Conservation (phyloP, 2,113 vertebrate genomes). For the Lucifuga dentata region DNA sequence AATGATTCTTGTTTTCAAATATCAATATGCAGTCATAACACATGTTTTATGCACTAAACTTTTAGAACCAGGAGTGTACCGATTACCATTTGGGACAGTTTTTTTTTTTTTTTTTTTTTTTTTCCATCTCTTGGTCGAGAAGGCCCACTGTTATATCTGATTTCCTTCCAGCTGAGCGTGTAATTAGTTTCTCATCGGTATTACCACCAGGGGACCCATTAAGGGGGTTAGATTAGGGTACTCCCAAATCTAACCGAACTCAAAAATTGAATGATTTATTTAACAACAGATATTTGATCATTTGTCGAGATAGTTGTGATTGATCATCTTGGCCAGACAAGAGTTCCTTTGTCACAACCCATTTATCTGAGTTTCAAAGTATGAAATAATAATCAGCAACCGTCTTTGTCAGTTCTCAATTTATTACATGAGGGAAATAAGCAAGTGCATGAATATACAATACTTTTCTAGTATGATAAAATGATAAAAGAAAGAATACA, state of each 20-base stretch:
- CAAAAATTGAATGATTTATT: constrained; percentile 43
- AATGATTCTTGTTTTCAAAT: not conserved
- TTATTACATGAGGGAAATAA: too few species aligned
- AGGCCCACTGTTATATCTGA: constrained; percentile 61
- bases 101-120: too few species aligned
- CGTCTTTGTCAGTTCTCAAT: too few species aligned
- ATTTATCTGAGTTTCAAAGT: too few species aligned
- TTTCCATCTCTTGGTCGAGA: constrained; percentile 15
- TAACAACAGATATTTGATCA: constrained; percentile 1
- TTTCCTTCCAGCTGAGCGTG: constrained; percentile 76
- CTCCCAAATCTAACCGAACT: constrained; percentile 33
- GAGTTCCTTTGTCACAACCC: too few species aligned
- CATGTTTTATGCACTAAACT: not conserved
- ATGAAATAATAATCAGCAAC: too few species aligned
- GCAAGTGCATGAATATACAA: too few species aligned
- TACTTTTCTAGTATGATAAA: too few species aligned
- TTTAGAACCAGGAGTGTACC: not conserved
- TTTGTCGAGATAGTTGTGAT: too few species aligned
- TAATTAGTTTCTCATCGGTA: constrained; percentile 77
- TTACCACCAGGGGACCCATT: constrained; percentile 68
- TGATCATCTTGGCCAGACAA: too few species aligned
- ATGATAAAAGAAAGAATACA: too few species aligned
- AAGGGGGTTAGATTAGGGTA: constrained; percentile 49
- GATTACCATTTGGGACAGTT: constrained; percentile 16
- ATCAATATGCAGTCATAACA: not conserved